Base-by-base conservation (phyloP, 2,888 invertebrate genomes). In the Ornithoptera alexandrae region DNA sequence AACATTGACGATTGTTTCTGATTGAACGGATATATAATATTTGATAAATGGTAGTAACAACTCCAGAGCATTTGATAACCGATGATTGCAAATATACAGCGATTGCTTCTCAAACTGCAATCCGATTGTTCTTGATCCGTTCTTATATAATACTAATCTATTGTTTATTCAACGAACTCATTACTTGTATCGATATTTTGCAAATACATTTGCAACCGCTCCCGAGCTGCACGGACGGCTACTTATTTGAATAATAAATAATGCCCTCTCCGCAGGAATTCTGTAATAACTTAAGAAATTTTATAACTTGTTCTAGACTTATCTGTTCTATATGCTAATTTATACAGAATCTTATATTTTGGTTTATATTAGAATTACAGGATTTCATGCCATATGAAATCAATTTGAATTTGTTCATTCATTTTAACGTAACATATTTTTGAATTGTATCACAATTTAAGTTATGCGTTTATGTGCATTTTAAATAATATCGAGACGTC, bases 11-110 rank as follows among this genome's bases (percentile, higher is more conserved):
- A 70, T 72, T 65, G 68, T 80, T 82, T 84, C 79, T 80, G 74
- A 79, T 81, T 36, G 57, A 62, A 57, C 50, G 1, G 15, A 10
- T 10, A 3, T 65, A 58, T 58, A 78, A 85, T 79, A 77, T 82
- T 81, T 87, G 87, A 86, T 86, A 84, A 86, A 87, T 87, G 84
- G 77, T 79, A 78, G 76, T 77, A 80, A 81, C 77, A 81, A 78
- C 83, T 82, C 75, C 74, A 76, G 77, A 75, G 80, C 78, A 75
- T 76, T 79, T 75, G 75, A 77, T 77, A 76, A 71, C 76, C 74
- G 76, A 82, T 83, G 81, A 82, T 84, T 80, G 78, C 77, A 72
- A 73, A 73, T 76, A 77, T 17, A 24, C 39, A 69, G 58, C 79
- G 82, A 79, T 81, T 71, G 74, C 58, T 73, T 75, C 71, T 66